Conservation (phyloP, 1,140 invertebrate genomes). For the Sminthurinus signatus region DNA sequence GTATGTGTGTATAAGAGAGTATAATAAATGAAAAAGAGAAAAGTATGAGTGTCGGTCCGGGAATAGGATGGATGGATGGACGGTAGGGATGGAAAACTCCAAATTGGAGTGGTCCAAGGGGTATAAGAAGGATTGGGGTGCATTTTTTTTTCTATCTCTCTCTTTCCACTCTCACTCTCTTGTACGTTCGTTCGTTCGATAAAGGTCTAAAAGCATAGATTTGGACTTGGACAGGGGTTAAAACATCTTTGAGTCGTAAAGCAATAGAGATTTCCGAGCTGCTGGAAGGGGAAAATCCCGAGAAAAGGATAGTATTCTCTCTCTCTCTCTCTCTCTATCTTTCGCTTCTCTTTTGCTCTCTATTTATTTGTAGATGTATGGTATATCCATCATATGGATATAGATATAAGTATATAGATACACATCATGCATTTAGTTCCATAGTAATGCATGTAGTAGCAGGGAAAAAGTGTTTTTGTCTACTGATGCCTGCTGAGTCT, state of each 20-base stretch:
- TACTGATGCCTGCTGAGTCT: slow-evolving; percentile 5
- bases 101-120: slow-evolving; percentile 15
- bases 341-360: no score
- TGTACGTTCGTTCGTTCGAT: background rate
- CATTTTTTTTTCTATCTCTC: slow-evolving; percentile 1
- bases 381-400: no score
- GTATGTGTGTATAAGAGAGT: background rate
- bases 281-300: slow-evolving; percentile 12
- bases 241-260: slow-evolving; percentile 9
- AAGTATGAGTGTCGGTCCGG: slow-evolving; percentile 9
- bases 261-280: background rate
- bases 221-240: slow-evolving; percentile 9
- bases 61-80: slow-evolving; percentile 9
- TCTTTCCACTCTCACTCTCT: slow-evolving; percentile 3
- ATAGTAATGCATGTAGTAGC: background rate
- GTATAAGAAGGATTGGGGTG: slow-evolving; percentile 14
- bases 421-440: background rate
- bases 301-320: slow-evolving; percentile 7
- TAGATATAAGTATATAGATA: no score
- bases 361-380: no score
- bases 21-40: slow-evolving; percentile 3
- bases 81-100: slow-evolving; percentile 6
- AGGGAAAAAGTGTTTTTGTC: background rate
- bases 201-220: slow-evolving; percentile 15
- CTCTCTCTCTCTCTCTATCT: no score